Evolutionary conservation across 2,888 invertebrate species (phyloP).

Genomic region (Callimorpha dominula): DNA sequence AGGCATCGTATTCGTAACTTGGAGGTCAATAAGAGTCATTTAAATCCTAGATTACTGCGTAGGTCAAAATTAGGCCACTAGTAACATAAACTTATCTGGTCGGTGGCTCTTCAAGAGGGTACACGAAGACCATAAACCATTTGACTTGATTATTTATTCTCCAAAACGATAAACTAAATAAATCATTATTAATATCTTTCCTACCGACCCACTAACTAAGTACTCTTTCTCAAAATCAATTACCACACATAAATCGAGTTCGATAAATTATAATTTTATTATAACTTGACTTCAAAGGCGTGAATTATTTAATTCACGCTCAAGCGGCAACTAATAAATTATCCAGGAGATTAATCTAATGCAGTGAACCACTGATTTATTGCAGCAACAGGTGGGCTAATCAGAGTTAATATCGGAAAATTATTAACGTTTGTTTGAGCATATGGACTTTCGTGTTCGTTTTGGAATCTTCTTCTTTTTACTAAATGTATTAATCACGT

Average conservation of each 20-base stretch:
- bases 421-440: slow-evolving; percentile 28
- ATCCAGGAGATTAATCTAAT: slow-evolving; percentile 54
- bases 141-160: not conserved
- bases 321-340: slow-evolving; percentile 52
- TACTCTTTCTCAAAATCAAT: slow-evolving; percentile 15
- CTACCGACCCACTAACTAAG: not conserved
- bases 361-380: slow-evolving; percentile 53
- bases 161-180: not conserved
- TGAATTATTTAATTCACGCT: slow-evolving; percentile 44
- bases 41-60: too few relatives aligned
- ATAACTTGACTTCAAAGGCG: slow-evolving; percentile 20
- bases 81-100: not conserved
- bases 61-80: too few relatives aligned
- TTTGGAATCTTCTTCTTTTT: not conserved
- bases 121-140: not conserved
- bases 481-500: not conserved
- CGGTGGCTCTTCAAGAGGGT: not conserved
- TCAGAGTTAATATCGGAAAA: slow-evolving; percentile 50
- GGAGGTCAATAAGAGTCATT: too few relatives aligned
- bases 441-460: not conserved
- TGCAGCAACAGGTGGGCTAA: slow-evolving; percentile 52
- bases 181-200: not conserved
- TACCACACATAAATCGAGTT: slow-evolving; percentile 13
- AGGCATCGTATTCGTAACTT: too few relatives aligned
- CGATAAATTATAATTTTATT: slow-evolving; percentile 19